Conservation (phyloP, 2,888 invertebrate genomes). For the Clusia tigrina region DNA sequence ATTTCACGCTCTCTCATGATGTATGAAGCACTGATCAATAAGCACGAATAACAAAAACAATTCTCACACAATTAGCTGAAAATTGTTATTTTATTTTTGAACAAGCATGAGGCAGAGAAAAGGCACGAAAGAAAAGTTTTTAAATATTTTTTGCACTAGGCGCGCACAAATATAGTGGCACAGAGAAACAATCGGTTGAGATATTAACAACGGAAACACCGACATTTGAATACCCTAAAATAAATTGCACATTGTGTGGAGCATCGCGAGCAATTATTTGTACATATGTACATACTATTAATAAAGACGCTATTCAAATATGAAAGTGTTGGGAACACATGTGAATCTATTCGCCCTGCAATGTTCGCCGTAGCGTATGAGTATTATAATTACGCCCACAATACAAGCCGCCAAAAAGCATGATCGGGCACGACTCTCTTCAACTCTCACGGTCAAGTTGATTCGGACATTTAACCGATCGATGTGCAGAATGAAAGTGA, state of each 20-base stretch:
- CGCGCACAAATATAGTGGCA: conserved; percentile 52
- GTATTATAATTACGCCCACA: conserved; percentile 19
- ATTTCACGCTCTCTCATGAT: conserved; percentile 46
- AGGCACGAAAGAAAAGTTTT: conserved; percentile 26
- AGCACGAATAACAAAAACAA: conserved; percentile 11
- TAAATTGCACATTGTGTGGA: too few species aligned
- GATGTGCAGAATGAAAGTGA: background rate
- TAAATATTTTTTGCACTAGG: conserved; percentile 51
- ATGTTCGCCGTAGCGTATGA: too few species aligned
- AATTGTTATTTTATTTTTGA: conserved; percentile 28
- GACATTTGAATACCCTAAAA: too few species aligned
- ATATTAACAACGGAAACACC: too few species aligned
- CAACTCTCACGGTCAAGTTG: conserved; percentile 13
- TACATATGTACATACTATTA: too few species aligned
- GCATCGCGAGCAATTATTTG: too few species aligned
- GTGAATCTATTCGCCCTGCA: background rate
- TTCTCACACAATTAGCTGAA: background rate
- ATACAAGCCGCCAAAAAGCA: background rate
- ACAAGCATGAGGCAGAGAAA: conserved; percentile 31
- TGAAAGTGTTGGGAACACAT: background rate
- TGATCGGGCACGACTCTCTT: background rate
- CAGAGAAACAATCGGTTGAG: too few species aligned
- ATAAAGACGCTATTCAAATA: too few species aligned
- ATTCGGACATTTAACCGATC: background rate
- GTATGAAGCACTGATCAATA: conserved; percentile 23